phyloP scores from a whole-genome alignment of 2,797 vertebrate species.

The Prunella strophiata region DNA sequence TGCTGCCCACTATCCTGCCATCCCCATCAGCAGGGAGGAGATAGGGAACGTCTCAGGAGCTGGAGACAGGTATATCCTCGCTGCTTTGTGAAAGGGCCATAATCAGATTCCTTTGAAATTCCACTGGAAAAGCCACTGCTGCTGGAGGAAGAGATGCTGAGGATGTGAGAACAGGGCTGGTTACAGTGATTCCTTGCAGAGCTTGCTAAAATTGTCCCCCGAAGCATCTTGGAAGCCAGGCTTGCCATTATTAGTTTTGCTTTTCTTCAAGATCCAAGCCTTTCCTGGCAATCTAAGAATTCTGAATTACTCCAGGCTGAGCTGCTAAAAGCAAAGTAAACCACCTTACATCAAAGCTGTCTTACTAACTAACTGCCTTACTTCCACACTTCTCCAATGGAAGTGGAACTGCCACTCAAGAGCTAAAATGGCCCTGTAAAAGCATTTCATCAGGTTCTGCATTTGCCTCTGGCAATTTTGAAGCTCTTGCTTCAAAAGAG shows the following conservation, averaged over 20 bases:
- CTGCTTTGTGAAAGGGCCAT: neutral
- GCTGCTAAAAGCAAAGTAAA: conserved; percentile 26
- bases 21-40: conserved; percentile 75
- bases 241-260: neutral
- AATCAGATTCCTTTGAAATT: neutral
- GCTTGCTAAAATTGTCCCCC: neutral
- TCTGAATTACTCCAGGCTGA: neutral
- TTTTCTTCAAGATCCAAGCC: neutral
- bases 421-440: neutral
- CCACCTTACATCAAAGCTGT: conserved; percentile 1
- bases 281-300: neutral
- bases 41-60: conserved; percentile 89
- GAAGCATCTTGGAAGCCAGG: neutral
- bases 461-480: neutral
- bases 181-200: neutral
- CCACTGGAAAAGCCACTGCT: neutral
- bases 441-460: conserved; percentile 10
- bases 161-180: neutral
- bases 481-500: conserved; percentile 2
- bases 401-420: neutral
- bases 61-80: conserved; percentile 84
- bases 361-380: neutral
- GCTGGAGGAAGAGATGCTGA: neutral
- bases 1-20: conserved; percentile 84
- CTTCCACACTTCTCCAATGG: neutral